Evolutionary conservation across 1,140 invertebrate species (phyloP).

Genomic region (Bombus pascuorum): DNA sequence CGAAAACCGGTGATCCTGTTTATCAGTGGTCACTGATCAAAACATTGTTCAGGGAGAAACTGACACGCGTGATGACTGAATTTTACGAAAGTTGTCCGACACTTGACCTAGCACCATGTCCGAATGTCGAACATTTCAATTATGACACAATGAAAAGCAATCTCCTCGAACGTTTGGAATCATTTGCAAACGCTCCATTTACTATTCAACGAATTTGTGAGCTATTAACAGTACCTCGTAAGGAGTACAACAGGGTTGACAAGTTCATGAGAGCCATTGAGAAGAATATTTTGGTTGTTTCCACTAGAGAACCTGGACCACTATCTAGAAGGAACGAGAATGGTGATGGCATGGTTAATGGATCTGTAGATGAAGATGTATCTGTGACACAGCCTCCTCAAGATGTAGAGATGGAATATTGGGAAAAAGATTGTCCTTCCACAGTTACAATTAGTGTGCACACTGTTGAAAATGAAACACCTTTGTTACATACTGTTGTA

Average conservation of each 20-base stretch:
- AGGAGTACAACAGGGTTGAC: conserved; percentile 97
- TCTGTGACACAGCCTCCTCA: conserved; percentile 66
- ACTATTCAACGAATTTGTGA: conserved; percentile 98
- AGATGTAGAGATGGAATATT: conserved; percentile 79
- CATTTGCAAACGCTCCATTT: conserved; percentile 95
- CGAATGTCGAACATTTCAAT: conserved; percentile 95
- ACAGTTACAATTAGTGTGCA: conserved; percentile 65
- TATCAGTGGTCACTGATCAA: conserved; percentile 96
- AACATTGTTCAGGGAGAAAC: conserved; percentile 93
- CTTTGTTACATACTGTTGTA: conserved; percentile 55
- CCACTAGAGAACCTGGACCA: conserved; percentile 93
- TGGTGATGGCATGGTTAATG: conserved; percentile 86
- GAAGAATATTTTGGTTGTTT: conserved; percentile 97
- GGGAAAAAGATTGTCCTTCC: conserved; percentile 77
- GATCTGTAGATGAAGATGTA: conserved; percentile 78
- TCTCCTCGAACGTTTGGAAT: conserved; percentile 92
- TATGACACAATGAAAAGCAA: conserved; percentile 94
- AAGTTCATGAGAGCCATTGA: conserved; percentile 98
- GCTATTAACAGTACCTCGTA: conserved; percentile 93
- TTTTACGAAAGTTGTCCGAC: conserved; percentile 91
- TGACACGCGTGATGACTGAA: conserved; percentile 92
- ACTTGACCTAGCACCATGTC: conserved; percentile 89
- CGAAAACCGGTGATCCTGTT: conserved; percentile 96
- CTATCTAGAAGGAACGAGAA: conserved; percentile 85
- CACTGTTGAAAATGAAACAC: conserved; percentile 54